Evolutionary conservation across 2,113 vertebrate genomes (phyloP).

Genomic region (Burhinus oedicnemus): DNA sequence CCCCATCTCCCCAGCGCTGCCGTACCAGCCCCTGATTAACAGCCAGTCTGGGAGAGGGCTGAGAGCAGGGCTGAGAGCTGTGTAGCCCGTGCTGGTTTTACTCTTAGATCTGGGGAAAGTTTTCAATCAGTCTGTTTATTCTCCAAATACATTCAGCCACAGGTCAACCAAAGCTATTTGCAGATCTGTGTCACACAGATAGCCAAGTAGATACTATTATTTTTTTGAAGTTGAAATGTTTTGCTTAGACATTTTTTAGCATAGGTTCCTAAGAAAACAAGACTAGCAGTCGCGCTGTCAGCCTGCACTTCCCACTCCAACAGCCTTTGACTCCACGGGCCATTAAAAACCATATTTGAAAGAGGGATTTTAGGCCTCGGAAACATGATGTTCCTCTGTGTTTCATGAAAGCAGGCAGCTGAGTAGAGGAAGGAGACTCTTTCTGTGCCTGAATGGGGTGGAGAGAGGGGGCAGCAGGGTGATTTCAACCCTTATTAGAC

Average conservation of each 20-base stretch:
- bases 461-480: neutral
- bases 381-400: neutral
- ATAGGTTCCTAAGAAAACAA: constrained; percentile 59
- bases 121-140: constrained; percentile 56
- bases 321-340: neutral
- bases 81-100: fast-evolving
- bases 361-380: neutral
- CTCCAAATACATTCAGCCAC: constrained; percentile 49
- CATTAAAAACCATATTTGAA: constrained; percentile 2
- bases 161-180: constrained; percentile 57
- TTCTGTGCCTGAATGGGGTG: neutral
- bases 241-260: constrained; percentile 48
- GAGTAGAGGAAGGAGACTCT: neutral
- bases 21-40: neutral
- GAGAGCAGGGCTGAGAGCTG: neutral
- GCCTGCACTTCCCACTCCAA: constrained; percentile 29
- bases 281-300: neutral
- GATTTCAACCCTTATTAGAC: neutral
- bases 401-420: neutral
- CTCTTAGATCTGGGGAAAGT: constrained; percentile 24
- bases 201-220: constrained; percentile 37
- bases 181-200: constrained; percentile 10
- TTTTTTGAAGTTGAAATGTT: constrained; percentile 62
- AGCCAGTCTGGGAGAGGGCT: neutral
- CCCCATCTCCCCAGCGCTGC: neutral